phyloP scores from a whole-genome alignment of 2,797 vertebrate species.

The Coracias cyanogaster region DNA sequence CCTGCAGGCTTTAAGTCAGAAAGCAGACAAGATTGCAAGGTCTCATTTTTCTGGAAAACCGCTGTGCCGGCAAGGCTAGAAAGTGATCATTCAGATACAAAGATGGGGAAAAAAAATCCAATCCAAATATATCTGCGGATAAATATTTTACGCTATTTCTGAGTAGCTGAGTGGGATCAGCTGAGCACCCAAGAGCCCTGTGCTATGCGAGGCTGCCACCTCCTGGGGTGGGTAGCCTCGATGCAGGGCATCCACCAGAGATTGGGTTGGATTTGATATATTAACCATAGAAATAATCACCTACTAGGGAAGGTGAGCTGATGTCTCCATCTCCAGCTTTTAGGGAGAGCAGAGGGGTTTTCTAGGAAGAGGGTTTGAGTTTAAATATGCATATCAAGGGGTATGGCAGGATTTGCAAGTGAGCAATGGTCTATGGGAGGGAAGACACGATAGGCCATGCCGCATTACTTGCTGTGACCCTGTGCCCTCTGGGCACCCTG shows the following conservation, averaged over 20 bases:
- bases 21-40: neutral
- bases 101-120: neutral
- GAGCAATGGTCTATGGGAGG: neutral
- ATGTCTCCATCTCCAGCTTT: neutral
- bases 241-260: neutral
- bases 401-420: fast-evolving
- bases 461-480: fast-evolving
- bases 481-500: fast-evolving
- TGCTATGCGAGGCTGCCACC: conserved; percentile 49
- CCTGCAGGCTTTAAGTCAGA: neutral
- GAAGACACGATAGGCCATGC: neutral
- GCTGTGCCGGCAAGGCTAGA: neutral
- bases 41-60: conserved; percentile 35
- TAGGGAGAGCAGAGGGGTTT: neutral
- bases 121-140: conserved; percentile 42
- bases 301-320: fast-evolving
- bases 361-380: neutral
- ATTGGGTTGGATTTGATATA: neutral
- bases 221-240: conserved; percentile 19
- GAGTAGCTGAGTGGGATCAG: neutral
- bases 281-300: neutral
- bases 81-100: conserved; percentile 9
- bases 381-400: neutral
- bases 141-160: neutral
- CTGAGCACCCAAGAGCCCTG: neutral